A percentile compares a stretch with the other conserved stretches of the same genome.
Conservation (phyloP, 2,888 invertebrate species). For the Didymodactylos carnosus region DNA sequence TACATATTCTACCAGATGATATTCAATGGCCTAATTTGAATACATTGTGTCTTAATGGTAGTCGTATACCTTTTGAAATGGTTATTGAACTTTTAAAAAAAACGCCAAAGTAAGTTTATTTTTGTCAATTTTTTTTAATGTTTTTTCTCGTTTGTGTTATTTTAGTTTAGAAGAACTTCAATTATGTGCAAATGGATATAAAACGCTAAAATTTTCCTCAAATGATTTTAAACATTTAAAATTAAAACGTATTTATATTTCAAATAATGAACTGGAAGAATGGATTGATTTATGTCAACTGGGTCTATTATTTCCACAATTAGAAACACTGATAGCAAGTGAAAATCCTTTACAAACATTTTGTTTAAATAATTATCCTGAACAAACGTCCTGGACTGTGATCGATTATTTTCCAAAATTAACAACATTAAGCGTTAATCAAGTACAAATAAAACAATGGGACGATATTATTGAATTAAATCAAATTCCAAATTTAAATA, state of each 20-base stretch:
- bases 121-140: background rate
- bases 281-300: slow-evolving; percentile 36
- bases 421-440: background rate
- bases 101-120: background rate
- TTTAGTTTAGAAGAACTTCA: slow-evolving; percentile 63
- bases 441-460: slow-evolving; percentile 50
- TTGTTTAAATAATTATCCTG: background rate
- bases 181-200: slow-evolving; percentile 59
- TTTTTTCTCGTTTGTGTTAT: slow-evolving; percentile 15
- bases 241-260: background rate
- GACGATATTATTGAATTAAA: slow-evolving; percentile 67
- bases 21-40: background rate
- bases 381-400: background rate
- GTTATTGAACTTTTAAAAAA: background rate
- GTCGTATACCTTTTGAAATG: background rate
- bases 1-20: background rate
- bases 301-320: slow-evolving; percentile 61
- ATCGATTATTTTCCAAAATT: too few species aligned
- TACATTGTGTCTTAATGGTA: background rate
- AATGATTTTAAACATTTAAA: slow-evolving; percentile 39
- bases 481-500: slow-evolving; percentile 58
- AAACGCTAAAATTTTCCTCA: slow-evolving; percentile 24
- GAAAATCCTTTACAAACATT: slow-evolving; percentile 21
- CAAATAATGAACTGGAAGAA: slow-evolving; percentile 1
- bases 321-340: slow-evolving; percentile 57